Conservation (phyloP, 2,888 invertebrate genomes). For the Epistrophella euchroma region DNA sequence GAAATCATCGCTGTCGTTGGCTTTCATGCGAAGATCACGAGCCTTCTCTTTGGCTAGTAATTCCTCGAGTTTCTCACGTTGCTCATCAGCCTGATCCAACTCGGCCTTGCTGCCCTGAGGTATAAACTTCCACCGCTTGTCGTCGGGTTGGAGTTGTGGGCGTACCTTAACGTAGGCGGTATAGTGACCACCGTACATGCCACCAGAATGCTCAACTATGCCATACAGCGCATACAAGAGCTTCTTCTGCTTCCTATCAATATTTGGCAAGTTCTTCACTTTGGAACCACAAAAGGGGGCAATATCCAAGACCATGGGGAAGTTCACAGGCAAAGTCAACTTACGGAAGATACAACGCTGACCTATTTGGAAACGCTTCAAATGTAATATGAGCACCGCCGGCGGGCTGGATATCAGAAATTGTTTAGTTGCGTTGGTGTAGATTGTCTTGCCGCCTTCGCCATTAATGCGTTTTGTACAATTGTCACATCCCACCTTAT, state of each 20-base stretch:
- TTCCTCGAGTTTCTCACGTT: constrained; percentile 83
- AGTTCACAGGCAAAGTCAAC: constrained; percentile 93
- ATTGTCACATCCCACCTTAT: constrained; percentile 96
- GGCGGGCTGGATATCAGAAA: constrained; percentile 95
- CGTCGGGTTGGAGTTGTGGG: constrained; percentile 86
- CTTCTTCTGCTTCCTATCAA: constrained; percentile 87
- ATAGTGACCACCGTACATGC: constrained; percentile 93
- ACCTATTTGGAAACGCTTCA: constrained; percentile 97
- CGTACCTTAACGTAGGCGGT: constrained; percentile 97
- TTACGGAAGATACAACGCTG: constrained; percentile 91
- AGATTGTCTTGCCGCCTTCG: constrained; percentile 89
- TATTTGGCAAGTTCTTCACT: constrained; percentile 86
- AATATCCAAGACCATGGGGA: constrained; percentile 93
- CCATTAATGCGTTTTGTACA: constrained; percentile 92
- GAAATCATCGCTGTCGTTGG: constrained; percentile 85
- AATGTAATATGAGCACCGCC: constrained; percentile 95
- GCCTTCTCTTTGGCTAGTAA: constrained; percentile 81
- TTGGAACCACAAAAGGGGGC: constrained; percentile 94
- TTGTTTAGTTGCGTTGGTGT: constrained; percentile 93
- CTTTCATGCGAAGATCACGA: constrained; percentile 81
- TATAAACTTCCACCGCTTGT: constrained; percentile 90
- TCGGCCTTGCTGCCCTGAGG: constrained; percentile 86
- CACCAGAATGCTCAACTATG: constrained; percentile 97
- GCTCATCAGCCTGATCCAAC: constrained; percentile 84
- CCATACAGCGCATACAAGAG: constrained; percentile 96